phyloP scores from a whole-genome alignment of 1,140 invertebrate species.

The Drosophila equinoxialis region DNA sequence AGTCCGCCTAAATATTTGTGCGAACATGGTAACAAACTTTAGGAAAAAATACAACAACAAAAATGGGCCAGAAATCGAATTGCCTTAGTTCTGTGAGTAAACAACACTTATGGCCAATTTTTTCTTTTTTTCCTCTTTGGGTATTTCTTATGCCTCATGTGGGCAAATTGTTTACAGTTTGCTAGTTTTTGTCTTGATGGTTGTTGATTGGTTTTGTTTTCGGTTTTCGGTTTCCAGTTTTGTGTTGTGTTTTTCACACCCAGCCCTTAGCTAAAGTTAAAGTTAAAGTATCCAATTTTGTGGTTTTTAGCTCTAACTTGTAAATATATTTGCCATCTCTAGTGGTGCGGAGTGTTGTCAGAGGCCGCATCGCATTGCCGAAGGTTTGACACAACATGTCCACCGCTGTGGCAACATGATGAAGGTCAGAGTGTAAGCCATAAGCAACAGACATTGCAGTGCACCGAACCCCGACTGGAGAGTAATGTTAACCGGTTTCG shows the following conservation, averaged over 20 bases:
- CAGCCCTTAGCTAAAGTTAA: slow-evolving; percentile 55
- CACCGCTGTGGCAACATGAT: slow-evolving; percentile 30
- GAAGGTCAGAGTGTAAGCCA: slow-evolving; percentile 51
- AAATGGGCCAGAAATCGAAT: slow-evolving; percentile 33
- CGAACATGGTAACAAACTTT: slow-evolving; percentile 33
- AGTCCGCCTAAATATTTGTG: slow-evolving; percentile 68
- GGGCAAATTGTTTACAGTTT: slow-evolving; percentile 60
- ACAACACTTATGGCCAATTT: slow-evolving; percentile 26
- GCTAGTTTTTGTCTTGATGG: slow-evolving; percentile 4
- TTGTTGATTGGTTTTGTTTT: slow-evolving; percentile 21
- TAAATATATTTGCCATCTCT: slow-evolving; percentile 62
- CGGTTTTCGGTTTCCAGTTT: too few species aligned
- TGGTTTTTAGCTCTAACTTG: slow-evolving; percentile 42
- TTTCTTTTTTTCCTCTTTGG: background rate
- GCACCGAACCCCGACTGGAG: background rate
- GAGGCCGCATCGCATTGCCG: slow-evolving; percentile 32
- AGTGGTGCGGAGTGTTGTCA: slow-evolving; percentile 49
- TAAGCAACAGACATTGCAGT: slow-evolving; percentile 46
- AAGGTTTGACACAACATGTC: slow-evolving; percentile 27
- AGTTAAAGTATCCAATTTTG: slow-evolving; percentile 63
- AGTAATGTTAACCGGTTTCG: slow-evolving; percentile 35
- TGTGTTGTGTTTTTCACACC: slow-evolving; percentile 47
- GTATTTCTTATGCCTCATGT: slow-evolving; percentile 36
- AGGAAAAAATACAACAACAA: background rate
- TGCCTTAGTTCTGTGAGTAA: slow-evolving; percentile 51